Percentiles rank a stretch among this genome's conserved stretches.
These are phyloP conservation scores for Scolopax mira DNA, from an alignment of 2,113 vertebrate species.

Conservation along the genomic window DNA sequence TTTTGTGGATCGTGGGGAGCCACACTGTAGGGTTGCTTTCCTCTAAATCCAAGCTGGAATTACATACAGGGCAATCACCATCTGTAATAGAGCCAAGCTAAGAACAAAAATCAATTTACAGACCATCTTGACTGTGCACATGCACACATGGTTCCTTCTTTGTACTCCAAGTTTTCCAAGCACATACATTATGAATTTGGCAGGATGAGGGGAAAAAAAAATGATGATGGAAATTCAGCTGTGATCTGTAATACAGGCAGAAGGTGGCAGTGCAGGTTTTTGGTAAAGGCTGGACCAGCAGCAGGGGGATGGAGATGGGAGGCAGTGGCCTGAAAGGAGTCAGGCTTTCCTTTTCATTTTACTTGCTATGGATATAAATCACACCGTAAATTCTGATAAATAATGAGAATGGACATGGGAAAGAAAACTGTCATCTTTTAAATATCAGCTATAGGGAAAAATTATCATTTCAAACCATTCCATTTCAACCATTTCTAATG, in stretches of 20 bases:
- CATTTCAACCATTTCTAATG: background rate
- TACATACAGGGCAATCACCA: fast-evolving
- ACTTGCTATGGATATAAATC: background rate
- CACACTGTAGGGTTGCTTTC: background rate
- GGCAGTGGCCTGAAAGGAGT: background rate
- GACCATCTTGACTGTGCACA: background rate
- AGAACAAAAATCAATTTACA: background rate
- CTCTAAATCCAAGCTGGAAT: background rate
- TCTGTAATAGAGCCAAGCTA: background rate
- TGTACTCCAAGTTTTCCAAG: background rate
- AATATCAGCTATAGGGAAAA: conserved; percentile 16
- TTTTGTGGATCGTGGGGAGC: background rate
- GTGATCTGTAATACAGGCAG: background rate
- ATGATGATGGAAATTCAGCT: background rate
- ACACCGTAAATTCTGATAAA: background rate
- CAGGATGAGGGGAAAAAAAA: background rate
- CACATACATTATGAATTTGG: background rate
- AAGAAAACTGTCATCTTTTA: conserved; percentile 21
- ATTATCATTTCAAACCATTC: conserved; percentile 50
- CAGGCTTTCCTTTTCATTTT: background rate
- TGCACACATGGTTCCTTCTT: background rate
- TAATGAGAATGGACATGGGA: conserved; percentile 12
- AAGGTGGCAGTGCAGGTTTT: conserved; percentile 50
- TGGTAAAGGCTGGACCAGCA: background rate
- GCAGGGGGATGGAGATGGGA: background rate